Evolutionary conservation across 2,113 vertebrate species (phyloP), one percentile per base, ranked within the genome.

Genomic region (Dicerorhinus sumatrensis): DNA sequence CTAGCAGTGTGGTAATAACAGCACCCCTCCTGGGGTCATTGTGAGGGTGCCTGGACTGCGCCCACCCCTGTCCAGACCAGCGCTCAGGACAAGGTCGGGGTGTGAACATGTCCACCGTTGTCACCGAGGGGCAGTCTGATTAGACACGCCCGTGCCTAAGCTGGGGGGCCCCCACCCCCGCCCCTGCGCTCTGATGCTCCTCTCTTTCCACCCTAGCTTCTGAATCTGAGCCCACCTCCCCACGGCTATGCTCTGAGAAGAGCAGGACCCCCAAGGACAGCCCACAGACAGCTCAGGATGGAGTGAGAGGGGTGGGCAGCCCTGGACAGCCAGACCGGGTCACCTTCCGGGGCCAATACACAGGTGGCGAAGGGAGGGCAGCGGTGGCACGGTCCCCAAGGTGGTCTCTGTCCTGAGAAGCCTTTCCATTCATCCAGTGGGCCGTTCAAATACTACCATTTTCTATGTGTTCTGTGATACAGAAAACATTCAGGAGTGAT

Each of bases 311-410:
- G 18, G 13, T 1, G 46, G 69, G 82, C 1, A 77, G 25, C 33
- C 8, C 63, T 21, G 60, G 58, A 6, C 58, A 31, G 11, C 25
- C 54, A 0, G 95, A 92, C 0, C 18, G 42, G 2, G 70, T 93
- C 95, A 86, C 77, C 2, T 89, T 97, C 77, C 97, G 39, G 92
- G 99, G 98, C 69, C 98, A 98, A 6, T 95, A 98, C 75, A 95
- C 98, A 97, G 98, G 99, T 99, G 97, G 97, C 98, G 23, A 31
- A 8, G 83, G 39, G 46, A 62, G 21, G 12, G 0, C 23, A 3
- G 31, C 23, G 14, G 2, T 21, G 13, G 27, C 2, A 1, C 2
- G 3, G 42, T 12, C 14, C n/a, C 31, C n/a, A 3, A 63, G 16
- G 39, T 8, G 21, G 39, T 12, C 20, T 72, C n/a, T 18, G 31